phyloP scores from a whole-genome alignment of 2,888 invertebrate species.

The Rotaria socialis region DNA sequence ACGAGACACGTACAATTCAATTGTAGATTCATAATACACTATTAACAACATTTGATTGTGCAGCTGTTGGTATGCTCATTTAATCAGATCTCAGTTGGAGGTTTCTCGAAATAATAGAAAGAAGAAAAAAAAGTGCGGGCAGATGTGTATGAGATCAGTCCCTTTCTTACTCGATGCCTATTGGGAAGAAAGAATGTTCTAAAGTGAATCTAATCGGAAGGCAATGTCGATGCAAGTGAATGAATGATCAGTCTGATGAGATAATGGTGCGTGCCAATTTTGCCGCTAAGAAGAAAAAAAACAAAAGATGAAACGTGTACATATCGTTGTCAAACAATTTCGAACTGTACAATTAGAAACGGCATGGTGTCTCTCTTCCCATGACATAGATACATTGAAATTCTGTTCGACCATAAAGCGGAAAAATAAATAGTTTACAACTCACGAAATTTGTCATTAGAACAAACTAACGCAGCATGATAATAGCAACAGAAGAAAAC shows the following conservation, averaged over 20 bases:
- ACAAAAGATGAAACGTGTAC: background rate
- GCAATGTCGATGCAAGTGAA: background rate
- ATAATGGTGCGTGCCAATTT: conserved; percentile 13
- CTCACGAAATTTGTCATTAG: background rate
- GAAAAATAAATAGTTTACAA: conserved; percentile 10
- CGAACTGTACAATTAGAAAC: conserved; percentile 8
- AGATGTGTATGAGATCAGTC: background rate
- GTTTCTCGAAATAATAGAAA: conserved; percentile 1
- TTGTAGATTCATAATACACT: conserved; percentile 3
- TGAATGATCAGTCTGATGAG: conserved; percentile 9
- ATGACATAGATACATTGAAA: background rate
- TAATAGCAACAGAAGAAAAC: background rate
- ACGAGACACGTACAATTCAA: background rate
- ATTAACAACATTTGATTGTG: conserved; percentile 28
- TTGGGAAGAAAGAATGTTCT: background rate
- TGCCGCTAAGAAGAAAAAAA: background rate
- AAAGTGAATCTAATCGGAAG: background rate
- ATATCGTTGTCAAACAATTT: background rate
- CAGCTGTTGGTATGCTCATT: conserved; percentile 32
- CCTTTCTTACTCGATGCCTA: background rate
- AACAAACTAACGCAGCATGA: background rate
- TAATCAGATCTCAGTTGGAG: conserved; percentile 29
- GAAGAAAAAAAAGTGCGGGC: background rate
- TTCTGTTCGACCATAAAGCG: background rate
- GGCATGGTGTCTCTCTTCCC: background rate